Base-by-base conservation (phyloP, 2,888 invertebrate species). In the Poecilobothrus nobilitatus region DNA sequence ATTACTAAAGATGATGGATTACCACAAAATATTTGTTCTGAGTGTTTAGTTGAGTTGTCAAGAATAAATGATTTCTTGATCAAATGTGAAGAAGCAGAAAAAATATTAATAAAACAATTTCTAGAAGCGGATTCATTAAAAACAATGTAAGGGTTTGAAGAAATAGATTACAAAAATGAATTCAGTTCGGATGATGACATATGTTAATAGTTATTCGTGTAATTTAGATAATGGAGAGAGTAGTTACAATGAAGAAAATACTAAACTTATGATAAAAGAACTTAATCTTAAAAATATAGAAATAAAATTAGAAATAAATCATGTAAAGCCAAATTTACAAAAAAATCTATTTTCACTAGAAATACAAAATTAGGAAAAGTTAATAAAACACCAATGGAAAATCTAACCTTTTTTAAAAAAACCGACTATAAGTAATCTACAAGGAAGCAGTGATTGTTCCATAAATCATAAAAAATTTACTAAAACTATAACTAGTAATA, bases 21-120 rank as follows among this genome's bases (percentile, higher is more conserved):
- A 63, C 63, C 63, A 18, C 63, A 63, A 27, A 12, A 27, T 37
- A 63, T 44, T 18, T 68, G 68, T 64, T 66, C 66, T 63, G 27
- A 66, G 33, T 68, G 68, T 64, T 44, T 64, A 9, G 15, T 64
- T 41, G 61, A 68, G 44, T 64, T 66, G 7, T n/a, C 12, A 2
- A 22, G 27, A 27, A 12, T 27, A 27, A 12, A 27, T 15, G 15
- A 27, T 27, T 63, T 63, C 12, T 27, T 63, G 27, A 63, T 15
- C 3, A 63, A 63, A 33, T 63, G 63, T 63, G 27, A 63, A 63
- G 12, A 63, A 63, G 27, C 63, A 4, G 27, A 63, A 27, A 15
- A 63, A 27, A 27, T 63, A 10, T 27, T 53, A 18, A 53, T n/a
- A n/a, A n/a, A 53, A 15, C 7, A 53, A 53, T 3, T 18, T 53